Evolutionary conservation across 2,113 vertebrate species (phyloP), one percentile per base, ranked within the genome.

Genomic region (Spilogale gracilis): DNA sequence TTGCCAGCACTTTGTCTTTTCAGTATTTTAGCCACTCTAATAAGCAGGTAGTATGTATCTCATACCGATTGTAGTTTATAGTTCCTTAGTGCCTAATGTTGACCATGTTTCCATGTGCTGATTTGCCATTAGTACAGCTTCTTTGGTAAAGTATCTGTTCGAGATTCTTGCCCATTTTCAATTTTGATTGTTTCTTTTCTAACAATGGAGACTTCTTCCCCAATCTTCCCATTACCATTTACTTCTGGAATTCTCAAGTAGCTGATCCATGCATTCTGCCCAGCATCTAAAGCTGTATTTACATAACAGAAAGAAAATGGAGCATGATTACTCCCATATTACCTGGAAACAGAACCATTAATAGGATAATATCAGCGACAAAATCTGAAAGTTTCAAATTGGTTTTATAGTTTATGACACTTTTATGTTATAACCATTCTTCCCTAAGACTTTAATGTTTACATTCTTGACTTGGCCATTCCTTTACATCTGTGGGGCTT

Each of bases 311-410:
- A n/a, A n/a, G 56, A 85, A 20, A 85, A 71, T 60, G 14, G 14
- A 92, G 43, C 14, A 27, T 58, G 65, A 80, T 61, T 67, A 56
- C 20, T 65, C 23, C 48, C 27, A 38, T 48, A 9, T 79, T 88
- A 84, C 10, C 16, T 71, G 21, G 27, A 88, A 83, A 10, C 17
- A 94, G n/a, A 89, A 87, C 6, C 13, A 61, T 87, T 90, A 73
- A 76, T 63, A 78, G 7, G 73, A 30, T 32, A 87, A 27, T 69
- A 32, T 65, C 2, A 83, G 21, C 54, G 25, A 85, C 6, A 78
- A 94, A 74, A 89, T 38, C 9, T 67, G 71, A 86, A 92, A 69
- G 18, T 84, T 94, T 56, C 11, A 56, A 69, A 84, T 48, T 91
- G 27, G 13, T 60, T 95, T 58, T 84, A 84, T 9, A 91, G 11